These are phyloP conservation scores for Circaetus cinerascens DNA, from an alignment of 2,113 vertebrate species.

Conservation along the genomic window DNA sequence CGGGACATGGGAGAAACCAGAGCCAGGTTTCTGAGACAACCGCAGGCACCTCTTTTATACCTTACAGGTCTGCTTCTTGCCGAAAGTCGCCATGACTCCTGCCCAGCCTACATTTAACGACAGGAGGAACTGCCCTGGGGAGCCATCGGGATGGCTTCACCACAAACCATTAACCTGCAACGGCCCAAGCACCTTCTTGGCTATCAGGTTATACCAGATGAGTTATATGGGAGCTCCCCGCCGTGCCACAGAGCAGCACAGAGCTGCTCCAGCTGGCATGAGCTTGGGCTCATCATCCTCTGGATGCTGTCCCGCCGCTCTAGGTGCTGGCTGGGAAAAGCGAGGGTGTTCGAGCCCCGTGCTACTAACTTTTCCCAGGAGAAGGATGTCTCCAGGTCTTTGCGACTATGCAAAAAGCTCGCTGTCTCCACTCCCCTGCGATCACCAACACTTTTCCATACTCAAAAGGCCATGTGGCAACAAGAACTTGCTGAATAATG, in stretches of 20 bases:
- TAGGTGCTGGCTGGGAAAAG: neutral
- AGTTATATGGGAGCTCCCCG: accelerated
- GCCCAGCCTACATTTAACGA: neutral
- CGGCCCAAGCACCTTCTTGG: neutral
- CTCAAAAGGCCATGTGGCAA: neutral
- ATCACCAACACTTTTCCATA: neutral
- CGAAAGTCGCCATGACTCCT: accelerated
- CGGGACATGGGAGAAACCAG: neutral
- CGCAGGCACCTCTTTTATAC: neutral
- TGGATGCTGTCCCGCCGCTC: accelerated
- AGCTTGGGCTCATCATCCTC: neutral
- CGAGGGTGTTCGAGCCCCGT: accelerated
- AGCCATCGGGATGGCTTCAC: too few relatives aligned
- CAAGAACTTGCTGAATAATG: neutral
- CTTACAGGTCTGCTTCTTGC: neutral
- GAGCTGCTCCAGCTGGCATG: neutral
- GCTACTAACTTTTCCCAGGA: neutral
- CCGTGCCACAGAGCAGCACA: neutral
- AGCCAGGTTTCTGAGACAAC: neutral
- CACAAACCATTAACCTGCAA: neutral
- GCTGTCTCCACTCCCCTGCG: accelerated
- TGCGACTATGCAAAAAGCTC: accelerated
- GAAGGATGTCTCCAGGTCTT: neutral
- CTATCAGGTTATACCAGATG: accelerated
- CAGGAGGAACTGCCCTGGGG: neutral